These are phyloP conservation scores for Meandrusa payeni DNA, from an alignment of 2,888 invertebrate species.

Conservation along the genomic window DNA sequence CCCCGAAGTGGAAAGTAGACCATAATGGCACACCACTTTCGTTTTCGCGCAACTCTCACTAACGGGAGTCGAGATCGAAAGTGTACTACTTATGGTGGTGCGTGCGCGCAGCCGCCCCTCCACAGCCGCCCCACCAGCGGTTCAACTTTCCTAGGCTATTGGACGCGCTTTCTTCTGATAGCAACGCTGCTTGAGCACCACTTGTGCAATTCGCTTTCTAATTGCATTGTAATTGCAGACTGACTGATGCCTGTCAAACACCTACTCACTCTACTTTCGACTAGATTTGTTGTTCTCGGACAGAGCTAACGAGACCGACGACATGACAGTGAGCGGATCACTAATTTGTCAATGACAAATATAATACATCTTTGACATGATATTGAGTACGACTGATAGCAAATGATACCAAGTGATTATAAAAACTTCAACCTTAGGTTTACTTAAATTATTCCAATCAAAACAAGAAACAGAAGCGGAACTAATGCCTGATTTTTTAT, in stretches of 20 bases:
- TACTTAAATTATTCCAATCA: too few species aligned
- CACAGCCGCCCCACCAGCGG: constrained; percentile 36
- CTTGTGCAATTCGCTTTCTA: constrained; percentile 78
- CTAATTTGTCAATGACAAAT: constrained; percentile 5
- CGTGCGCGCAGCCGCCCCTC: constrained; percentile 63
- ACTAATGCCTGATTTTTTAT: too few species aligned
- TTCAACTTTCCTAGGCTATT: constrained; percentile 67
- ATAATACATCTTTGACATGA: too few species aligned
- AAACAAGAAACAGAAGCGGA: too few species aligned
- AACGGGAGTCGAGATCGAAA: constrained; percentile 74
- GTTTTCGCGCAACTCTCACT: constrained; percentile 82
- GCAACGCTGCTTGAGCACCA: constrained; percentile 42
- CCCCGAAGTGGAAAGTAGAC: constrained; percentile 75
- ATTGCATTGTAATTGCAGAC: constrained; percentile 74
- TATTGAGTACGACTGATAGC: too few species aligned
- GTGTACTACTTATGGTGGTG: constrained; percentile 75
- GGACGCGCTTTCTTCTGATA: constrained; percentile 74
- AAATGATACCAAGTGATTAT: too few species aligned
- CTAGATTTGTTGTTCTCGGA: constrained; percentile 31
- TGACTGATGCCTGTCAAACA: constrained; percentile 50
- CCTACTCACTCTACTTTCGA: constrained; percentile 63
- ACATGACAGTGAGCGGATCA: constrained; percentile 15
- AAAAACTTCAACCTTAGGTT: too few species aligned
- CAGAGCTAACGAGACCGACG: constrained; percentile 6
- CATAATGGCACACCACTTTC: constrained; percentile 81